Evolutionary conservation across 2,797 vertebrate genomes (phyloP).

Genomic region (Tangara arthus): DNA sequence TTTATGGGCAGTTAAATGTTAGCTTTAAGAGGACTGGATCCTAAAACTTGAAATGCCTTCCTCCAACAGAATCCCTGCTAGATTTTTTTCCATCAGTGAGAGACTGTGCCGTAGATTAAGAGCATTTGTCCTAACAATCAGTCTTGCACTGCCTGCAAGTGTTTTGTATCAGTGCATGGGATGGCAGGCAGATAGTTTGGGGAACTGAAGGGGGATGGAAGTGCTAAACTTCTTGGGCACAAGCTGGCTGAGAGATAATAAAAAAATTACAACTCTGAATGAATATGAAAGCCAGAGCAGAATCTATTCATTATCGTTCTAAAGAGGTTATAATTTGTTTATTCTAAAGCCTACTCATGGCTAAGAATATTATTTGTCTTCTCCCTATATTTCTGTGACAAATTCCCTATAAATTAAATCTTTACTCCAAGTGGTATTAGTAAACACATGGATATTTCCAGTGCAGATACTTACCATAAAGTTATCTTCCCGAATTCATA

Average conservation of each 20-base stretch:
- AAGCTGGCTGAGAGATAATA: neutral
- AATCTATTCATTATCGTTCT: neutral
- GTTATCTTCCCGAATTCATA: neutral
- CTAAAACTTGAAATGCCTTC: neutral
- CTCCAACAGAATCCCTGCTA: neutral
- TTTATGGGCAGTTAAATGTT: neutral
- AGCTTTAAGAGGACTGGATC: neutral
- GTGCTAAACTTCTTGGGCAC: neutral
- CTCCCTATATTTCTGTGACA: neutral
- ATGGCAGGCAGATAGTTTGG: neutral
- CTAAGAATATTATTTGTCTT: neutral
- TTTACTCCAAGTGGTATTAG: neutral
- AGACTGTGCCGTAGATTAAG: neutral
- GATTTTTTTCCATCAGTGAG: neutral
- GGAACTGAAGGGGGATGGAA: neutral
- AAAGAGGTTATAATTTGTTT: neutral
- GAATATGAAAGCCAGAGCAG: neutral
- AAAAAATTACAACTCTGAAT: neutral
- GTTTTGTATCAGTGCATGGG: neutral
- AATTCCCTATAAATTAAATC: neutral
- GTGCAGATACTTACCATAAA: neutral
- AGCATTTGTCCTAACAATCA: neutral
- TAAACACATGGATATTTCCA: neutral
- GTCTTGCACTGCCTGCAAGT: neutral
- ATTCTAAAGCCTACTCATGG: neutral